These are phyloP conservation scores for Helarctos malayanus DNA, from an alignment of 2,797 vertebrate genomes.

Conservation along the genomic window DNA sequence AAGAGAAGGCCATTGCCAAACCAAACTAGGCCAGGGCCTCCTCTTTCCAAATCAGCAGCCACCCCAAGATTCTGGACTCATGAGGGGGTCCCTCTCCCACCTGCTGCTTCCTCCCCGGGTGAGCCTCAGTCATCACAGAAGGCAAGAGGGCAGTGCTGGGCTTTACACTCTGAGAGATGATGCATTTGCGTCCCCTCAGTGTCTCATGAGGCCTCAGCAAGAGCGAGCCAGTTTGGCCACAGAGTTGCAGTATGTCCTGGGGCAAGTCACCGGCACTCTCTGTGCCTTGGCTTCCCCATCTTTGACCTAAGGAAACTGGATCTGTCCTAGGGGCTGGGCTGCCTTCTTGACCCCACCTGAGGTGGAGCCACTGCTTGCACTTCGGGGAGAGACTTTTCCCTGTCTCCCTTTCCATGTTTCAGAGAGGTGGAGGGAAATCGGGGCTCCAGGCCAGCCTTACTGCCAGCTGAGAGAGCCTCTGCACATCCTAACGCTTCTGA, in stretches of 20 bases:
- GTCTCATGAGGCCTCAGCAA: background rate
- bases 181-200: background rate
- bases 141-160: too few species aligned
- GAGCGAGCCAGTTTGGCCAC: background rate
- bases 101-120: background rate
- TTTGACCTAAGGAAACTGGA: background rate
- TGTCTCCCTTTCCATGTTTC: background rate
- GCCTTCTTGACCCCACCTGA: background rate
- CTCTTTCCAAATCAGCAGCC: background rate
- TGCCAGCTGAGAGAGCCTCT: background rate
- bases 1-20: background rate
- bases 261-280: background rate
- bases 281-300: background rate
- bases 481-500: background rate
- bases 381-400: background rate
- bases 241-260: background rate
- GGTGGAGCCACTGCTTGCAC: background rate
- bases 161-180: background rate
- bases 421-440: background rate
- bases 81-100: background rate
- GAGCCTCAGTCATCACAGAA: background rate
- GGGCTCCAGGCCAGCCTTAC: background rate
- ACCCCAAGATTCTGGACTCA: background rate
- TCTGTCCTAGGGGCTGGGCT: background rate
- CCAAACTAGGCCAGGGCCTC: background rate